Percentiles rank a stretch among this genome's conserved stretches.
Evolutionary conservation across 2,888 invertebrate species (phyloP).

Genomic region (Pyrrhosoma nymphula): DNA sequence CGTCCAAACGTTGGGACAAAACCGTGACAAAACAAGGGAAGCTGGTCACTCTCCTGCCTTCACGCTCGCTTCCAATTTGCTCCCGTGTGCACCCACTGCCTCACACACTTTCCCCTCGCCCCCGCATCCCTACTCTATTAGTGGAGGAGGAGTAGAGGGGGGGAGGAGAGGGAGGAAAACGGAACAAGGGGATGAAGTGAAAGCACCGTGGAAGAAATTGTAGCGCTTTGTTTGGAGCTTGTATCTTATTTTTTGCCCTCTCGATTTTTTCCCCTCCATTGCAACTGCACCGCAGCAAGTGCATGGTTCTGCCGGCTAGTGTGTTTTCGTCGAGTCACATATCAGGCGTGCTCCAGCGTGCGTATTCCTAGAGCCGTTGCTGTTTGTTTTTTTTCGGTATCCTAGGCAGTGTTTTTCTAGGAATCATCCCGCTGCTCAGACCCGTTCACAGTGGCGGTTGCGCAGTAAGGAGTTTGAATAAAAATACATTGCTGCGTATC

Average conservation of each 20-base stretch:
- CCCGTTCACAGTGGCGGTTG: neutral
- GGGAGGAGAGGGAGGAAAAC: neutral
- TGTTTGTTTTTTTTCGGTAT: neutral
- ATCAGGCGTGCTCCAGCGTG: neutral
- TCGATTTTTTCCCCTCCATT: neutral
- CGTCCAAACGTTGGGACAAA: too few relatives aligned
- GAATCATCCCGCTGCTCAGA: neutral
- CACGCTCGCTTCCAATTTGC: neutral
- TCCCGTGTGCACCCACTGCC: neutral
- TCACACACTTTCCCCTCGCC: neutral
- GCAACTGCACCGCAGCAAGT: neutral
- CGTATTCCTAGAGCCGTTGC: neutral
- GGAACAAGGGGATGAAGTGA: constrained; percentile 33
- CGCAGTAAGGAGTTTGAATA: neutral
- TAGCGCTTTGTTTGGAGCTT: neutral
- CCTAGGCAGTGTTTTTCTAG: neutral
- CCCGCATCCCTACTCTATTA: too few relatives aligned
- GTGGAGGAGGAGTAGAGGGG: neutral
- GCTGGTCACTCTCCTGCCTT: neutral
- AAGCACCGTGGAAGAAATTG: constrained; percentile 42
- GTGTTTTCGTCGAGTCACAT: constrained; percentile 47
- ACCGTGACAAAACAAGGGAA: too few relatives aligned
- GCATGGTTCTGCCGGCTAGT: neutral
- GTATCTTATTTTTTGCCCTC: neutral
- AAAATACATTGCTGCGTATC: neutral